Percentiles rank a stretch among this genome's conserved stretches.
These are phyloP conservation scores for Priapulus caudatus DNA, from an alignment of 2,888 invertebrate species.

Conservation along the genomic window DNA sequence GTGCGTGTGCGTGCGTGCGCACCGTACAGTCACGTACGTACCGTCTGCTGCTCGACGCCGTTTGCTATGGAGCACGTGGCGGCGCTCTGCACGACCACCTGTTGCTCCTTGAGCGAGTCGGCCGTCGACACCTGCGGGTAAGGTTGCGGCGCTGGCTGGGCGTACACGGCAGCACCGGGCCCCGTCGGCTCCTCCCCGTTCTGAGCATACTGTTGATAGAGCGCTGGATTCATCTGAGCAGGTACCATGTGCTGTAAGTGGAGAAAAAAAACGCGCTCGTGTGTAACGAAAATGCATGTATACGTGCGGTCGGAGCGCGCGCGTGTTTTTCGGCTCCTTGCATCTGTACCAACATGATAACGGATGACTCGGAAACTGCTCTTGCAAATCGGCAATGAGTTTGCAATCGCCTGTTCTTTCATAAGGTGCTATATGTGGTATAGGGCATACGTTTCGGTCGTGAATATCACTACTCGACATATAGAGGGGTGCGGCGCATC, in stretches of 20 bases:
- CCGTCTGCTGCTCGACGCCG: conserved; percentile 50
- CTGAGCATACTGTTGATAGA: conserved; percentile 1
- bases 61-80: conserved; percentile 32
- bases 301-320: no score
- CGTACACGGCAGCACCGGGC: not conserved
- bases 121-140: not conserved
- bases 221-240: not conserved
- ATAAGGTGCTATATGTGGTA: no score
- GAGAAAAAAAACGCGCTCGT: no score
- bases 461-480: no score
- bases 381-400: no score
- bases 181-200: not conserved
- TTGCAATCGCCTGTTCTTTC: no score
- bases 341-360: no score
- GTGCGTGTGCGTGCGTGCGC: conserved; percentile 3
- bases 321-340: no score
- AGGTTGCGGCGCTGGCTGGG: not conserved
- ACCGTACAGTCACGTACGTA: conserved; percentile 33
- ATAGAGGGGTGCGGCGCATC: no score
- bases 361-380: no score
- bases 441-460: no score
- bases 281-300: no score
- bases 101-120: not conserved
- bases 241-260: not conserved
- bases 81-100: not conserved